Base-by-base conservation (phyloP, 2,888 invertebrate genomes). In the Prosapia bicincta region DNA sequence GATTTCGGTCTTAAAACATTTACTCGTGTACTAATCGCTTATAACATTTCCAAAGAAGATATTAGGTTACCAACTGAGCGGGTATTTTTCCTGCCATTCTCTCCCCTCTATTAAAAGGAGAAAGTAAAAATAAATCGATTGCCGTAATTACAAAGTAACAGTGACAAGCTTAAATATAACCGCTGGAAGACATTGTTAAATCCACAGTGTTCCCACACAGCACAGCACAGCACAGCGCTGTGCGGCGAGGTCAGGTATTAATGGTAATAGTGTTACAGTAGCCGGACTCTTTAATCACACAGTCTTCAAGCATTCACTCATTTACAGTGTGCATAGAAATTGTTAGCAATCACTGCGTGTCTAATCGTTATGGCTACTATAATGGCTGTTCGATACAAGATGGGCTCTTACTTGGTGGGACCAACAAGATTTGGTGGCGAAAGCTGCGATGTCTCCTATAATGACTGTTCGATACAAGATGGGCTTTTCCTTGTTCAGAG, bases 181-280 rank as follows among this genome's bases (percentile, higher is more conserved):
- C n/a, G 6, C 54, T 54, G 2, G 20, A 20, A 54, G 54, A 54
- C 54, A 54, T 54, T 54, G 54, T 54, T 54, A 54, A 20, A 54
- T 54, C 20, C n/a, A 54, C 54, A 54, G 20, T 38, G 7, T 28
- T 28, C 38, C 38, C 38, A 54, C 54, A 54, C 54, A 20, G 54
- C 3, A 9, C 20, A 54, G 54, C 20, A 20, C 1, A 38, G 54
- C 3, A 9, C n/a, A 54, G n/a, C n/a, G n/a, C n/a, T n/a, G 54
- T 5, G 9, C 3, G 54, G 20, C 5, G 54, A 54, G 54, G 20
- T 54, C 20, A 54, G n/a, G 54, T 38, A 38, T 38, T 54, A 54
- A 54, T n/a, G 54, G 54, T 54, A 54, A 54, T 54, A 54, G 54
- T 54, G 54, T 54, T 54, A 54, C 54, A 54, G 54, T 54, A 54